Evolutionary conservation across 1,140 invertebrate genomes (phyloP).

Genomic region (Pemphigus obesinymphae): DNA sequence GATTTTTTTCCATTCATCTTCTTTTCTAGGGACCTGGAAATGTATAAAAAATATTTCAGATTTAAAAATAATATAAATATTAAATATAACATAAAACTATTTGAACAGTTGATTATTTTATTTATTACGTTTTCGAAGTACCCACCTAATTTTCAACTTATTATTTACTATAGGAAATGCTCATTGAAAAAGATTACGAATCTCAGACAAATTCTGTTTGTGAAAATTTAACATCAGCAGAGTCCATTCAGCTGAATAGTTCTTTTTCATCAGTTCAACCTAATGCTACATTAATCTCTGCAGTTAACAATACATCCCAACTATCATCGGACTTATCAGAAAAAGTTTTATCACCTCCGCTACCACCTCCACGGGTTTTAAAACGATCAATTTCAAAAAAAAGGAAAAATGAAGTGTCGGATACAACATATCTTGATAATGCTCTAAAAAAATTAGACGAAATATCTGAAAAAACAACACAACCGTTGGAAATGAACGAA

Average conservation of each 20-base stretch:
- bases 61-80: background rate
- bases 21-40: constrained; percentile 44
- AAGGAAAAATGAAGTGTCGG: background rate
- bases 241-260: background rate
- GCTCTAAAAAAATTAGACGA: background rate
- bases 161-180: background rate
- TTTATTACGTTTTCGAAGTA: background rate
- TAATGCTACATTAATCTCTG: background rate
- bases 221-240: background rate
- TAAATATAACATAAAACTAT: background rate
- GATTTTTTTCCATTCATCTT: constrained; percentile 46
- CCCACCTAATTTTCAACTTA: background rate
- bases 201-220: no score
- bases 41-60: background rate
- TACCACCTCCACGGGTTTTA: background rate
- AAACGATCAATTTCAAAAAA: background rate
- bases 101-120: background rate
- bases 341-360: background rate
- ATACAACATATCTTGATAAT: background rate
- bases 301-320: background rate
- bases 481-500: background rate
- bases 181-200: background rate
- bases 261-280: background rate
- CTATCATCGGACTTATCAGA: background rate
- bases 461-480: background rate